Evolutionary conservation across 2,797 vertebrate genomes (phyloP), one percentile per base, ranked within the genome.

Genomic region (Zalophus californianus): DNA sequence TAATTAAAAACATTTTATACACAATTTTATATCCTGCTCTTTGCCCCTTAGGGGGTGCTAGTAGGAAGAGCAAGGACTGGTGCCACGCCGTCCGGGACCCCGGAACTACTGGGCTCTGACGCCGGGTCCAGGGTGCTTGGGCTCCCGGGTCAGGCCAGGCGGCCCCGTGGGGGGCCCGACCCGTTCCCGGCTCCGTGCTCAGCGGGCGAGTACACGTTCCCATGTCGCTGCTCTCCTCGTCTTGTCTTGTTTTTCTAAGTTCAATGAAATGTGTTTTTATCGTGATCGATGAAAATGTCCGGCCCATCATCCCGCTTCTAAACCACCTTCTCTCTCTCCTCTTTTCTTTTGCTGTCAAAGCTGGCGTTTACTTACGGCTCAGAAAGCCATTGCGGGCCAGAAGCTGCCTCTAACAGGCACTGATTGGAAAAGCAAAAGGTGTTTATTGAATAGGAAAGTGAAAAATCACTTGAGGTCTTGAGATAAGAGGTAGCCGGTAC

Each of bases 201-300:
- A 0, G 5, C 0, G 48, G 29, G 25, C 23, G 0, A 7, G 16
- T n/a, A 15, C 6, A 0, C 8, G 29, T 16, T n/a, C 32, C 64
- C 23, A 1, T 3, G 2, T 15, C 5, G 15, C 29, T 1, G 70
- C 44, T 7, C 41, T 20, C 58, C 27, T 38, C 0, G 20, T 8
- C 23, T 44, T n/a, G 38, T 29, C 35, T 23, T 3, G 52, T 88
- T 38, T 48, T 77, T n/a, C 11, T 68, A 12, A 16, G 35, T 12
- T 5, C 2, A 75, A 12, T 5, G 52, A n/a, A 1, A 15, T 0
- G 16, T 23, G 48, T 15, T 3, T 52, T 70, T 35, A 13, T 66
- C 54, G 18, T 9, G 15, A 25, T 60, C 13, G 0, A 0, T 10
- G 93, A 13, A 0, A 0, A 1, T 0, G 3, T 23, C 35, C 16